Evolutionary conservation across 2,888 invertebrate genomes (phyloP).

Genomic region (Nymphalis c-album): DNA sequence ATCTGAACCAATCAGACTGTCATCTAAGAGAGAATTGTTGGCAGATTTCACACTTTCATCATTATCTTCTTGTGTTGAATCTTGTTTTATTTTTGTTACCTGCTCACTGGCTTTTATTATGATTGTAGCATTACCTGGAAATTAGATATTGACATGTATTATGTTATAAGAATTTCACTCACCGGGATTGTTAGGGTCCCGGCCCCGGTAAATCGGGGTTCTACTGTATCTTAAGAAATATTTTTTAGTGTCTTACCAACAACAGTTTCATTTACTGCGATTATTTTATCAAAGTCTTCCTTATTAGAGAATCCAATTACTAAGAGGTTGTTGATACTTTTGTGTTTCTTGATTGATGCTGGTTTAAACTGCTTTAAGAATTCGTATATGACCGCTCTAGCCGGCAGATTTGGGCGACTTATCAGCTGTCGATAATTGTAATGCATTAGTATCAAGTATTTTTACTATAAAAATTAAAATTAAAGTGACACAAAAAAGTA

Average conservation of each 20-base stretch:
- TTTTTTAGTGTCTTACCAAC: slow-evolving; percentile 54
- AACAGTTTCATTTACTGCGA: slow-evolving; percentile 52
- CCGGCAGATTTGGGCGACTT: slow-evolving; percentile 60
- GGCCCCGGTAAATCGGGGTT: no score
- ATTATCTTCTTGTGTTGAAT: slow-evolving; percentile 5
- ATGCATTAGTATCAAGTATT: background rate
- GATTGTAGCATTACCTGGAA: slow-evolving; percentile 52
- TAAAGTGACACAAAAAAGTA: background rate
- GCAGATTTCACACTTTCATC: slow-evolving; percentile 20
- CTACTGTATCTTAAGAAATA: background rate
- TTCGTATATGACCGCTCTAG: slow-evolving; percentile 55
- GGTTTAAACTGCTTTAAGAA: slow-evolving; percentile 61
- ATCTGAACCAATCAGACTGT: slow-evolving; percentile 25
- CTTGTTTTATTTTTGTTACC: slow-evolving; percentile 5
- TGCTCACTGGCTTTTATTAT: slow-evolving; percentile 52
- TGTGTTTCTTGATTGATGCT: slow-evolving; percentile 65
- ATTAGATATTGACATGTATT: background rate
- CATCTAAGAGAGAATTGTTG: slow-evolving; percentile 22
- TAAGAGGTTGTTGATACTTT: slow-evolving; percentile 57
- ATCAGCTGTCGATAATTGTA: slow-evolving; percentile 44
- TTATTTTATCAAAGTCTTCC: slow-evolving; percentile 52
- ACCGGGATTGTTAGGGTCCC: no score
- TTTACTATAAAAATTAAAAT: background rate
- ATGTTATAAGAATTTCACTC: background rate
- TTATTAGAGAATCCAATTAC: slow-evolving; percentile 60